phyloP scores from a whole-genome alignment of 2,797 vertebrate genomes.

The Arnoldichthys spilopterus region DNA sequence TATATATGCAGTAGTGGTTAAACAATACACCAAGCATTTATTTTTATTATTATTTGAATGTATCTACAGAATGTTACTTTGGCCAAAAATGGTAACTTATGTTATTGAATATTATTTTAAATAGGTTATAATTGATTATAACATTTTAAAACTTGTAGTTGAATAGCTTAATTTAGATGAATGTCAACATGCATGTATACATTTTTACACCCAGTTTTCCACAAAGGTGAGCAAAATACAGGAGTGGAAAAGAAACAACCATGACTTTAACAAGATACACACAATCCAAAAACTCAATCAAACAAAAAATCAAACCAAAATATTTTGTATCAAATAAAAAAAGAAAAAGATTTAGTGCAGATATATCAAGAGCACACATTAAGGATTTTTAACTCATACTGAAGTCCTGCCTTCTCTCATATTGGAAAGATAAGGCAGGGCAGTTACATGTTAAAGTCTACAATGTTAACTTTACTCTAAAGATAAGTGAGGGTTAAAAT shows the following conservation, averaged over 20 bases:
- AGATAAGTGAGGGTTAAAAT: conserved; percentile 26
- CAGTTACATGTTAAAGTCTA: conserved; percentile 10
- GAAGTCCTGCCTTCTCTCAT: background rate
- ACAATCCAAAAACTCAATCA: background rate
- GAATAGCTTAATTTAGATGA: background rate
- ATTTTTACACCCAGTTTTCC: background rate
- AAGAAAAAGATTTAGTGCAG: background rate
- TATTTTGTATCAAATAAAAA: background rate
- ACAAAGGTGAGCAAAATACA: background rate
- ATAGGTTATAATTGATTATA: background rate
- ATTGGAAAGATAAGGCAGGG: conserved; percentile 22
- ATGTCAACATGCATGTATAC: background rate
- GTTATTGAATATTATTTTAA: background rate
- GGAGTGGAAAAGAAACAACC: background rate
- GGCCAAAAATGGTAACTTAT: background rate
- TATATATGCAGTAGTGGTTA: background rate
- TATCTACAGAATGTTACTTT: background rate
- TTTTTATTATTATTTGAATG: background rate
- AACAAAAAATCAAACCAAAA: background rate
- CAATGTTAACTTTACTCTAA: conserved; percentile 9
- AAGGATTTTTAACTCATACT: background rate
- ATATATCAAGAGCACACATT: background rate
- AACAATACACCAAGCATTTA: background rate
- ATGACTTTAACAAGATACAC: background rate
- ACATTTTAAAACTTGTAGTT: background rate